Evolutionary conservation across 2,797 vertebrate species (phyloP).

Genomic region (Bradypus variegatus): DNA sequence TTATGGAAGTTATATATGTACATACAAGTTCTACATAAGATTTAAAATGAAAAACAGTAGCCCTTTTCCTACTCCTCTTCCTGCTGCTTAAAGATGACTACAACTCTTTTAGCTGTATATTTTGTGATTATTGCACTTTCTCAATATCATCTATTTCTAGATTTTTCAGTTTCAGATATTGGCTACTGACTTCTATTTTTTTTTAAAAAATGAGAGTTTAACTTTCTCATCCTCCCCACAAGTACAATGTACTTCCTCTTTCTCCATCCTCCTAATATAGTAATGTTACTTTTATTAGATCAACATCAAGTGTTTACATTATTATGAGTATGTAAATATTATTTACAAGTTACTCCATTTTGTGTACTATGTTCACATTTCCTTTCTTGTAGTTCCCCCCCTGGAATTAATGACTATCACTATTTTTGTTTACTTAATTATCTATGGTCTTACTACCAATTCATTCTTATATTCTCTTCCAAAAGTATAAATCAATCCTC

Average conservation of each 20-base stretch:
- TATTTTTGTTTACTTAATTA: not conserved
- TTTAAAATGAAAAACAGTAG: not conserved
- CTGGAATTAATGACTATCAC: not conserved
- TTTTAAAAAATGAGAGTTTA: not conserved
- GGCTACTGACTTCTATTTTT: not conserved
- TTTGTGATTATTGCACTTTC: not conserved
- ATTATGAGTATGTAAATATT: slow-evolving; percentile 1
- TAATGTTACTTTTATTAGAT: not conserved
- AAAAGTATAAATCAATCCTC: not conserved
- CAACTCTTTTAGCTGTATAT: not conserved
- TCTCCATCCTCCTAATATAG: not conserved
- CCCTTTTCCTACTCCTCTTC: not conserved
- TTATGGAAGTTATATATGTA: not conserved
- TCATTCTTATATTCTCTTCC: not conserved
- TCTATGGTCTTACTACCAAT: not conserved
- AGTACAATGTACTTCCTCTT: not conserved
- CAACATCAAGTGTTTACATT: not conserved
- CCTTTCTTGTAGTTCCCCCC: not conserved
- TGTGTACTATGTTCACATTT: not conserved
- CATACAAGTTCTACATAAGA: not conserved
- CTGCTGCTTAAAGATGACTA: not conserved
- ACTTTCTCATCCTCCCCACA: not conserved
- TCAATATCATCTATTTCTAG: not conserved
- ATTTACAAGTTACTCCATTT: not conserved
- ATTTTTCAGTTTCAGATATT: slow-evolving; percentile 4